Percentiles rank a stretch among this genome's conserved stretches.
These are phyloP conservation scores for Neoaliturus tenellus DNA, from an alignment of 2,888 invertebrate species.

Conservation along the genomic window DNA sequence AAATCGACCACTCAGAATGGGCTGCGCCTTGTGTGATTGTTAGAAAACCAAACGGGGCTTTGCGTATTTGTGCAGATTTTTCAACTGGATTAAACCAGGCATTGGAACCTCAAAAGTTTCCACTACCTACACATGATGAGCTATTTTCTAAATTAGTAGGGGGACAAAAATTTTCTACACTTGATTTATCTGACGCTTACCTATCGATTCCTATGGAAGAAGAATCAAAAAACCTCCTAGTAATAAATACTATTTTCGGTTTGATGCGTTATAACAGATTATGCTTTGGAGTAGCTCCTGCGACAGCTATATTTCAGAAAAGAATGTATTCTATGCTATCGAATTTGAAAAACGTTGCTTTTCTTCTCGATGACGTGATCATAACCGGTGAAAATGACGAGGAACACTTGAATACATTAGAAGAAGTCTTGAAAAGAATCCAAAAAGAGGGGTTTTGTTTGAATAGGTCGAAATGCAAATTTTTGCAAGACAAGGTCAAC, in stretches of 20 bases:
- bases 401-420: background rate
- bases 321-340: background rate
- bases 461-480: background rate
- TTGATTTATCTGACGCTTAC: background rate
- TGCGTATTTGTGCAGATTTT: constrained; percentile 6
- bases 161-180: background rate
- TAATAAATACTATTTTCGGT: constrained; percentile 8
- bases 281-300: constrained; percentile 3
- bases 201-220: no score
- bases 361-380: no score
- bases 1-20: constrained; percentile 32
- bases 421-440: background rate
- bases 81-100: constrained; percentile 11
- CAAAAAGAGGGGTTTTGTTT: constrained; percentile 6
- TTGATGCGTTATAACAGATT: background rate
- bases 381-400: background rate
- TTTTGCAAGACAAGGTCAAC: background rate
- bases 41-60: constrained; percentile 11
- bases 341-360: background rate
- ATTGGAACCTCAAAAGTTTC: background rate
- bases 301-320: background rate
- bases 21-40: constrained; percentile 10
- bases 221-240: no score
- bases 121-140: no score
- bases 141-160: no score